Conservation (phyloP, 2,797 vertebrate genomes). For the Anguilla anguilla region DNA sequence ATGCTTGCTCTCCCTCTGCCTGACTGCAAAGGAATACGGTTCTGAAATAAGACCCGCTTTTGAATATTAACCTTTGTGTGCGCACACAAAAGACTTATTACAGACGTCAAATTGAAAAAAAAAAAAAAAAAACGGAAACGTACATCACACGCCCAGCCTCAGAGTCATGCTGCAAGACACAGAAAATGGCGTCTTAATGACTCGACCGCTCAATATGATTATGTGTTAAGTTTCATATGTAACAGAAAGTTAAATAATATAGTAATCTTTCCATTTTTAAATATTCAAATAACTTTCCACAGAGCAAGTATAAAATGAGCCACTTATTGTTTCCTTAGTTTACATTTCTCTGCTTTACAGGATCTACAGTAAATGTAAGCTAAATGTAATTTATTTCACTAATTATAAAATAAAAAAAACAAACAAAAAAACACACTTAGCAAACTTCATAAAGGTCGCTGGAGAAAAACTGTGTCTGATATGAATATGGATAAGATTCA, state of each 20-base stretch:
- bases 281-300: not conserved
- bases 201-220: not conserved
- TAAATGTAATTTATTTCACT: not conserved
- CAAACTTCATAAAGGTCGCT: not conserved
- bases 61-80: conserved; percentile 7
- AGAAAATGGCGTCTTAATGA: not conserved
- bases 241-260: not conserved
- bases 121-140: not conserved
- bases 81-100: not conserved
- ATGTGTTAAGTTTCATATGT: not conserved
- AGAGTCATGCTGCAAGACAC: not conserved
- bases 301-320: not conserved
- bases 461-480: not conserved
- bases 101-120: not conserved
- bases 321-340: not conserved
- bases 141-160: not conserved
- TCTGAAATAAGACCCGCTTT: conserved; percentile 25
- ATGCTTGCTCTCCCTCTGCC: conserved; percentile 52
- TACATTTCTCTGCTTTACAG: not conserved
- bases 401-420: not conserved
- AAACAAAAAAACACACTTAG: not conserved
- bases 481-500: not conserved
- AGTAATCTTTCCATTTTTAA: not conserved
- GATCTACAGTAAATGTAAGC: not conserved
- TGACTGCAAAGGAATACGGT: conserved; percentile 33